Evolutionary conservation across 2,888 invertebrate genomes (phyloP), one percentile per base, ranked within the genome.

Genomic region (Amphipyra tragopoginis): DNA sequence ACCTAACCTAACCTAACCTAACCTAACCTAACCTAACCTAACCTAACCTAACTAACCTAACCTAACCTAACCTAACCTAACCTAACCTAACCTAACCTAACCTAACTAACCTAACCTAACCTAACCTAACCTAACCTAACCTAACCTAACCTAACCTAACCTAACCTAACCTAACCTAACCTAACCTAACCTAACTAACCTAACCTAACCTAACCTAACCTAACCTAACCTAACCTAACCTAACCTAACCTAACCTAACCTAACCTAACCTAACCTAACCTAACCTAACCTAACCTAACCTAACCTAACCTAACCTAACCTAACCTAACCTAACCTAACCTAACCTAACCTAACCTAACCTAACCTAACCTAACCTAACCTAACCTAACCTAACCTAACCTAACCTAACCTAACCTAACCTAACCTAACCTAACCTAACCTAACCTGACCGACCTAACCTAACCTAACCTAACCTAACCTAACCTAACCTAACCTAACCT

Each of bases 331-430:
- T 59, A 65, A 60, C 65, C 57, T 58, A 65, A 55, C 65, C 60
- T 60, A 65, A 60, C 65, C 21, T 21, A 21, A 21, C 1, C 21
- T 21, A 21, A 21, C 21, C 21, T 21, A 21, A 21, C 21, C 21
- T 60, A 67, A 69, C 68, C 68, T 68, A 68, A 68, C 68, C 68
- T 68, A 68, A 68, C 64, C 68, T 65, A 65, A 69, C 68, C 67
- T 67, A 69, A 69, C 68, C 68, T 69, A 69, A 69, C 68, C 68
- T 69, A 69, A 69, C 68, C 68, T 69, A 68, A 69, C 68, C 67
- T 66, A 68, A 68, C 68, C 68, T 68, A 68, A 65, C 60, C 60
- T 60, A 65, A 60, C 60, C 60, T 60, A 65, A 60, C 60, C 57
- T 64, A 60, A 60, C 60, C 61, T 66, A 61, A 66, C 65, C 61